These are phyloP conservation scores for Hylyphantes graminicola DNA, from an alignment of 1,140 invertebrate genomes.

Conservation along the genomic window DNA sequence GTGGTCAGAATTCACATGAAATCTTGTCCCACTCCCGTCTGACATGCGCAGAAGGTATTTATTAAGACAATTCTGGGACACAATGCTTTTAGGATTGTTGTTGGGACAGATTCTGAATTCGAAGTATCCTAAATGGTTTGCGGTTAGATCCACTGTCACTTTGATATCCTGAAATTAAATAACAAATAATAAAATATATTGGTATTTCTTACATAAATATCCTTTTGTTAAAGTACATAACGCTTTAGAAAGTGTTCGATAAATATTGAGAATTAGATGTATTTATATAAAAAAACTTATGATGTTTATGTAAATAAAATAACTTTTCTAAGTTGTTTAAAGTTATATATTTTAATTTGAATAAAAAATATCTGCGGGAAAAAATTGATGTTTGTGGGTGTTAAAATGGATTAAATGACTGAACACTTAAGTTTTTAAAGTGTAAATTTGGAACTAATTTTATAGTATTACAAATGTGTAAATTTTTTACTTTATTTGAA, in stretches of 20 bases:
- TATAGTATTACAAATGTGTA: too few species aligned
- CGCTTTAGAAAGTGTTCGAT: not conserved
- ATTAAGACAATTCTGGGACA: conserved; percentile 84
- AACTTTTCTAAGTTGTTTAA: too few species aligned
- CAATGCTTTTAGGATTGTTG: conserved; percentile 81
- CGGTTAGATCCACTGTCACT: conserved; percentile 87
- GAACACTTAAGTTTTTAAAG: not conserved
- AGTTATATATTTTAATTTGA: not conserved
- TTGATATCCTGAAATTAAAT: conserved; percentile 73
- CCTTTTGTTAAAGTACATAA: not conserved
- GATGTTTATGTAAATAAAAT: too few species aligned
- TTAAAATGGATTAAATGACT: not conserved
- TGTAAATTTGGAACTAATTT: not conserved
- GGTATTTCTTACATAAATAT: not conserved
- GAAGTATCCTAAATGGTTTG: conserved; percentile 89
- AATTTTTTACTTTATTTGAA: too few species aligned
- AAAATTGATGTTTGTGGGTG: not conserved
- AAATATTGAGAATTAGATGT: too few species aligned
- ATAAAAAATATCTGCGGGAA: not conserved
- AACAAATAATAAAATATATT: not conserved
- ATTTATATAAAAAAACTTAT: too few species aligned
- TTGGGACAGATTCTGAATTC: conserved; percentile 86
- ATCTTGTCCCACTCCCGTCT: conserved; percentile 65
- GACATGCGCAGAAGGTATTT: conserved; percentile 78
- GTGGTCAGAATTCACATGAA: conserved; percentile 63